Evolutionary conservation across 2,113 vertebrate species (phyloP).

Genomic region (Misgurnus mizolepis): DNA sequence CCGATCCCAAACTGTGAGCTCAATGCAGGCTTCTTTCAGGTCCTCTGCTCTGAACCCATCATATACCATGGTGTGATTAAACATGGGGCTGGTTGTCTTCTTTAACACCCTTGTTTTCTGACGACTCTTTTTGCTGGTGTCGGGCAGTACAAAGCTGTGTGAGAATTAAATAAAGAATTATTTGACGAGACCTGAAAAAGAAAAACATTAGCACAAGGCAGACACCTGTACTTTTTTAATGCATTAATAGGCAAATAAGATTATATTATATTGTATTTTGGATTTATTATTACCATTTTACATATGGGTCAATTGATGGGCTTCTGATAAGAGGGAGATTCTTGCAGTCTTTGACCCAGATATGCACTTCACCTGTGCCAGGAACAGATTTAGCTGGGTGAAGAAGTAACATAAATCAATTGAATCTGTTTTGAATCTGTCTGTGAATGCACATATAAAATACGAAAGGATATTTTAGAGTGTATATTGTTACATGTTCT

Average conservation of each 20-base stretch:
- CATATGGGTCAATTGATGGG: constrained; percentile 85
- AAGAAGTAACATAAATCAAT: not conserved
- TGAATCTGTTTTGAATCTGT: not conserved
- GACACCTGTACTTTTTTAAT: not conserved
- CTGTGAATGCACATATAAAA: not conserved
- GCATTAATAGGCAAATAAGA: not conserved
- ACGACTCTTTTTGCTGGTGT: constrained; percentile 92
- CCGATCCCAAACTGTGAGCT: constrained; percentile 94
- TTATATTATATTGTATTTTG: not conserved
- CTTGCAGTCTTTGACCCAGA: constrained; percentile 95
- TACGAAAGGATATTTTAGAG: too few relatives aligned
- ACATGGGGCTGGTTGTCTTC: constrained; percentile 82
- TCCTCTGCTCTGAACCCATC: constrained; percentile 89
- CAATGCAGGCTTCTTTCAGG: constrained; percentile 87
- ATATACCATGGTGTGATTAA: constrained; percentile 98
- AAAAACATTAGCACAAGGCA: not conserved
- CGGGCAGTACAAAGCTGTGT: constrained; percentile 88
- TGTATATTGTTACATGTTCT: too few relatives aligned
- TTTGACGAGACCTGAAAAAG: not conserved
- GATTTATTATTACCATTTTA: constrained; percentile 85
- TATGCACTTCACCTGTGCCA: constrained; percentile 88
- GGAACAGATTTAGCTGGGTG: constrained; percentile 70
- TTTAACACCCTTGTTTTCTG: constrained; percentile 91
- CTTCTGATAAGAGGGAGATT: constrained; percentile 83
- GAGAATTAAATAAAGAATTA: not conserved